Evolutionary conservation across 2,888 invertebrate species (phyloP).

Genomic region (Rhimphoctona megacephalus): DNA sequence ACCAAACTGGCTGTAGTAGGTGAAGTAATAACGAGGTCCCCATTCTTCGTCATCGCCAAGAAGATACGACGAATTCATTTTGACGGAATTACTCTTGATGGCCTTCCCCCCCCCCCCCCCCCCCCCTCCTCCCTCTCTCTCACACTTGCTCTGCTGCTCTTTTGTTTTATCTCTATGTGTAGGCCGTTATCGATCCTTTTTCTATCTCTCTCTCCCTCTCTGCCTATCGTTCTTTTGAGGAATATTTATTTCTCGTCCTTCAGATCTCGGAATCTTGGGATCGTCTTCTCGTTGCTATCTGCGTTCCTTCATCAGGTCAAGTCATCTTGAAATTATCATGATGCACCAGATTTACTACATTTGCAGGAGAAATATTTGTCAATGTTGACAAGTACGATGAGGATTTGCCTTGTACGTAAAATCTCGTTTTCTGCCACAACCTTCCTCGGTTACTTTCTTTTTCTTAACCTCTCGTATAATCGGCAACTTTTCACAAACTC

Average conservation of each 20-base stretch:
- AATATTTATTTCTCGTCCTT: constrained; percentile 6
- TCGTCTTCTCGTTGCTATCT: constrained; percentile 38
- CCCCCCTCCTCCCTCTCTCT: background rate
- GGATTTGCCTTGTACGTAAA: constrained; percentile 8
- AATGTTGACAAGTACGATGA: background rate
- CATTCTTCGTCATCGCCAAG: constrained; percentile 86
- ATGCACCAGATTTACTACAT: constrained; percentile 41
- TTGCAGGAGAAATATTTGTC: constrained; percentile 5
- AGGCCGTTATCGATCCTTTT: constrained; percentile 59
- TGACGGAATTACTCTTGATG: constrained; percentile 51
- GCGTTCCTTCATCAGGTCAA: constrained; percentile 57
- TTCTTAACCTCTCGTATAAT: constrained; percentile 6
- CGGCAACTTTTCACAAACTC: constrained; percentile 52
- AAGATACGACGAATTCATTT: constrained; percentile 86
- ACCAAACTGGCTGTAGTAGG: constrained; percentile 87
- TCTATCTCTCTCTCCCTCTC: constrained; percentile 4
- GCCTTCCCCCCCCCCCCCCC: background rate
- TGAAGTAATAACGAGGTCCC: constrained; percentile 87
- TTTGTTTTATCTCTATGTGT: constrained; percentile 21
- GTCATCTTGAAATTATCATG: constrained; percentile 55
- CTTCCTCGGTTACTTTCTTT: constrained; percentile 27
- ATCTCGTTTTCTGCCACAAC: background rate
- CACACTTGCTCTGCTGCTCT: constrained; percentile 2
- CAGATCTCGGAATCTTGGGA: constrained; percentile 47
- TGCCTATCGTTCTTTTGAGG: background rate